phyloP scores from a whole-genome alignment of 2,888 invertebrate genomes.

The Drosophila subquinaria region DNA sequence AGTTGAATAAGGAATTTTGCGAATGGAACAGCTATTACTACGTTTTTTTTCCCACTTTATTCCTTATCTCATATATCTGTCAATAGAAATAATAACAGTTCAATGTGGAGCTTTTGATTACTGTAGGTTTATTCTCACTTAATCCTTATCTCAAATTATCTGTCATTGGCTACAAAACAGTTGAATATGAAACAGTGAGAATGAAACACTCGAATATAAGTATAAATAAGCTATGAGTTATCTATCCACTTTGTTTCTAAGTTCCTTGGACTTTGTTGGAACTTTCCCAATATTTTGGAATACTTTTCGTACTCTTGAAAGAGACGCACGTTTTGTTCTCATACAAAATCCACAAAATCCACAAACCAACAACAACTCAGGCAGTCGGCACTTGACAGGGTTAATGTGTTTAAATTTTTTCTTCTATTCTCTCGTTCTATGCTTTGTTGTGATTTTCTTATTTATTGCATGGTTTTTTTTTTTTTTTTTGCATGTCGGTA shows the following conservation, averaged over 20 bases:
- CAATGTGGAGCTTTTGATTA: background rate
- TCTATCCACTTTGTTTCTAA: background rate
- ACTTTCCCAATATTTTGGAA: background rate
- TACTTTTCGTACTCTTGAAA: background rate
- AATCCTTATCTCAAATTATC: background rate
- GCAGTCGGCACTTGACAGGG: slow-evolving; percentile 30
- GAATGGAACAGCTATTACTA: background rate
- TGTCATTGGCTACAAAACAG: background rate
- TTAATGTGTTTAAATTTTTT: slow-evolving; percentile 25
- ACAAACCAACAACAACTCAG: slow-evolving; percentile 5
- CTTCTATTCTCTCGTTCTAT: background rate
- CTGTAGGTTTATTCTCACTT: background rate
- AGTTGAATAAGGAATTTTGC: too few species aligned
- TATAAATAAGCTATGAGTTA: background rate
- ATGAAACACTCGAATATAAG: background rate
- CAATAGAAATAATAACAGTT: background rate
- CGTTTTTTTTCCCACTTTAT: background rate
- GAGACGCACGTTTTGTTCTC: slow-evolving; percentile 13
- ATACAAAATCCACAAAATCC: background rate
- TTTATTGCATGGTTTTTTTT: slow-evolving; percentile 16
- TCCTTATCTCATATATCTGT: background rate
- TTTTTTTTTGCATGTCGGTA: slow-evolving; percentile 11
- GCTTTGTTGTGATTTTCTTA: slow-evolving; percentile 23
- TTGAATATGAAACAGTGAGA: background rate
- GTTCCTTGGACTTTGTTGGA: background rate